phyloP scores from a whole-genome alignment of 2,888 invertebrate genomes.

The Dione vanillae region DNA sequence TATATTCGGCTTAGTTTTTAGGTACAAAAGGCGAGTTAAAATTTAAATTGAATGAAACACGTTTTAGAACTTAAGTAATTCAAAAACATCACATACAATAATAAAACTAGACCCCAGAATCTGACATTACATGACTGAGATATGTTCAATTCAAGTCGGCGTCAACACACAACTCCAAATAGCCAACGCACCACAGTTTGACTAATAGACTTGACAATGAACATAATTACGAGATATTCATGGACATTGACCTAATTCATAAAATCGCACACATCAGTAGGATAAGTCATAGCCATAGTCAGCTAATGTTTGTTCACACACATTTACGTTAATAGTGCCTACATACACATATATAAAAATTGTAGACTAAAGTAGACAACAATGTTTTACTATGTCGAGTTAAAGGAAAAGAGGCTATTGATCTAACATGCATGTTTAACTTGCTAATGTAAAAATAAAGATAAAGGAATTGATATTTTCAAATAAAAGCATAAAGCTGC shows the following conservation, averaged over 20 bases:
- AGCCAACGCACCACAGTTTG: constrained; percentile 3
- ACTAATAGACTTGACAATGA: constrained; percentile 25
- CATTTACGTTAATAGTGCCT: not conserved
- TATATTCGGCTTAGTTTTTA: not conserved
- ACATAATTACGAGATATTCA: constrained; percentile 14
- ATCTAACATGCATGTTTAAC: not conserved
- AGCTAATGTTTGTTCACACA: not conserved
- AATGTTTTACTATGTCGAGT: no score
- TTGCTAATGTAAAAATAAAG: not conserved
- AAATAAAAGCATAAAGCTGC: constrained; percentile 9
- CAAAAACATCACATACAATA: not conserved
- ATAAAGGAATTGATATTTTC: not conserved
- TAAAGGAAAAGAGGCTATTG: no score
- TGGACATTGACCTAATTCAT: constrained; percentile 18
- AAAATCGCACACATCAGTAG: not conserved
- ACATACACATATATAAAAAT: no score
- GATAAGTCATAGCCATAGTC: constrained; percentile 15
- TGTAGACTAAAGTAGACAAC: no score
- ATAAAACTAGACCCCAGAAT: not conserved
- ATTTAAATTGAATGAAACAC: constrained; percentile 8
- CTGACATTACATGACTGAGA: not conserved
- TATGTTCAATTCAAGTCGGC: not conserved
- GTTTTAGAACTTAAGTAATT: no score
- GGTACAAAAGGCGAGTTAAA: not conserved
- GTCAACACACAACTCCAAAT: not conserved